Evolutionary conservation across 2,888 invertebrate genomes (phyloP), one percentile per base, ranked within the genome.

Genomic region (Adelphocoris suturalis): DNA sequence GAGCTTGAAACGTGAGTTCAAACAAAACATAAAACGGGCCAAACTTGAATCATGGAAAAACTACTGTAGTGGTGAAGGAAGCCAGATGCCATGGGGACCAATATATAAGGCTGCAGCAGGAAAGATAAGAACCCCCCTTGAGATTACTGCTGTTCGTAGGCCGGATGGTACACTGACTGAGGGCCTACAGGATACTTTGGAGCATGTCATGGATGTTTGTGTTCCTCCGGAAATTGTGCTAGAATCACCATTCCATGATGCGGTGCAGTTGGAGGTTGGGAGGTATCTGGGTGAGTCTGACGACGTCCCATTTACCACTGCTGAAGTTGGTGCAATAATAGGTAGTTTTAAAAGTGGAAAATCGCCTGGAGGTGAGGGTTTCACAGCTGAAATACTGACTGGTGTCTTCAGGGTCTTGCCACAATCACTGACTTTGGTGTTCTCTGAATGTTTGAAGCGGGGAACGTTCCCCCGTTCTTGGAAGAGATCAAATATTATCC

Each of bases 11-110:
- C 68, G 9, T 13, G 46, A 27, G n/a, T 68, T 68, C 68, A 23
- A 68, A 19, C n/a, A 68, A 68, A 12, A 7, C 9, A 23, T 68
- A 23, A 68, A 23, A n/a, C 7, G 16, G 16, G 23, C 68, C 7
- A 68, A 68, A 68, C 9, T 12, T 9, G 68, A 68, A 23, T 68
- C 68, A 16, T 68, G n/a, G 23, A 23, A n/a, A 16, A 68, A 68
- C 68, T 76, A 61, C 46, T 87, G 87, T 37, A 87, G 27, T 55
- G 85, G 46, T 28, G 48, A 27, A 7, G 76, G 87, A 19, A 37
- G n/a, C 13, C n/a, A 75, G n/a, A n/a, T n/a, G n/a, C n/a, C n/a
- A n/a, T n/a, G n/a, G n/a, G n/a, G n/a, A n/a, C n/a, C n/a, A n/a
- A n/a, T n/a, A n/a, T n/a, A n/a, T n/a, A n/a, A n/a, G n/a, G n/a